Evolutionary conservation across 1,140 invertebrate species (phyloP), one percentile per base, ranked within the genome.

Genomic region (Macrobrachium nipponense): DNA sequence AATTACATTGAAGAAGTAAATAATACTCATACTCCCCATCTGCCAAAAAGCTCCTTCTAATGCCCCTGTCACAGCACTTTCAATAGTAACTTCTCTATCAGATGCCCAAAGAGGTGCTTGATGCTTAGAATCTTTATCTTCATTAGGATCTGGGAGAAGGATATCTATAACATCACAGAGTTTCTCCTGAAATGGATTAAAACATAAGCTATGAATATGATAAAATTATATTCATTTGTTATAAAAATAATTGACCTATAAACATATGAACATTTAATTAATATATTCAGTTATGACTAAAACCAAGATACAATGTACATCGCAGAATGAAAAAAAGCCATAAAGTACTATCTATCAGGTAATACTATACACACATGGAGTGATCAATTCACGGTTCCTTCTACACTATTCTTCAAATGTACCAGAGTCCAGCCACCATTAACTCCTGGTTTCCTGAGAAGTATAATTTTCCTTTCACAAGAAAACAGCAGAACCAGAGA

Each of bases 1-100:
- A 51, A 51, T 51, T 51, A 5, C 51, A 5, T 51, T 51, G 51
- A 76, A 23, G 78, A 58, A 20, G 11, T 17, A 68, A n/a, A 36
- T 23, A 77, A 58, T 72, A 58, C 51, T 72, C 20, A 81, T 23
- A 77, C 82, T 80, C 17, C 94, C 94, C 95, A 96, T 96, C 89
- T 94, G 93, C 87, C 93, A 91, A 90, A 96, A 96, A 8, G 95
- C 93, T 51, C 93, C 91, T 90, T 96, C 95, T 68, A 96, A 90
- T 5, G 95, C 95, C 18, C 95, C 95, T 81, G 93, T 92, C 43
- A 96, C 93, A n/a, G 96, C 91, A 86, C 92, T 92, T 87, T 95
- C 94, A 60, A 91, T 90, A 18, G 91, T 91, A 61, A 94, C 90
- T 59, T 90, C 89, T 86, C 90, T 91, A 73, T 91, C 88, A 23